These are phyloP conservation scores for Marmota monax DNA, from an alignment of 2,113 vertebrate genomes.

Conservation along the genomic window DNA sequence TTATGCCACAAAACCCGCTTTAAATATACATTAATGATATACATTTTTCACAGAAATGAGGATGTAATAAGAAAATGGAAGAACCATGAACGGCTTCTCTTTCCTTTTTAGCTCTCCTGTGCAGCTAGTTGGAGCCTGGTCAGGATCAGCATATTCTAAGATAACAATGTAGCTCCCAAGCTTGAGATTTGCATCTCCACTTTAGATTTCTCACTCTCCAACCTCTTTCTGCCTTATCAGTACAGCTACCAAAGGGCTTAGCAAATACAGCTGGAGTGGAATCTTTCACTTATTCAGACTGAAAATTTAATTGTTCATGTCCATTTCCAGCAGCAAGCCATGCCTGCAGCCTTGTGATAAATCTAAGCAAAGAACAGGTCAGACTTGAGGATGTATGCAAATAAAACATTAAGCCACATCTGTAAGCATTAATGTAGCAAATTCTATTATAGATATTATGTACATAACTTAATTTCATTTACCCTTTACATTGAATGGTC, in stretches of 20 bases:
- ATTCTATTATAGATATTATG: constrained; percentile 73
- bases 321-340: constrained; percentile 76
- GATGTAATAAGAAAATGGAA: constrained; percentile 33
- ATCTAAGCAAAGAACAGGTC: constrained; percentile 75
- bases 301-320: constrained; percentile 84
- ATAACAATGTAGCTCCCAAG: constrained; percentile 80
- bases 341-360: constrained; percentile 86
- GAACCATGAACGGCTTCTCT: not conserved
- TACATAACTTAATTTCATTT: constrained; percentile 84
- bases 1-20: constrained; percentile 49
- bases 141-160: constrained; percentile 80
- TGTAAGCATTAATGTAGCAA: constrained; percentile 79
- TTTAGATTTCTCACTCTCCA: constrained; percentile 81
- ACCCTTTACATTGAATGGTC: constrained; percentile 73
- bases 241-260: constrained; percentile 79
- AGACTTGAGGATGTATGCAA: constrained; percentile 79
- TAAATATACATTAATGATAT: not conserved
- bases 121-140: constrained; percentile 72
- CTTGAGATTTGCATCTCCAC: constrained; percentile 85
- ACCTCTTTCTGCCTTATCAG: constrained; percentile 83
- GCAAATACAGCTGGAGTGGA: constrained; percentile 72
- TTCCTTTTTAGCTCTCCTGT: not conserved
- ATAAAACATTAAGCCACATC: constrained; percentile 84
- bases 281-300: constrained; percentile 74
- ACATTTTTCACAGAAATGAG: constrained; percentile 36